phyloP scores from a whole-genome alignment of 2,113 vertebrate species.

The Panthera uncia region DNA sequence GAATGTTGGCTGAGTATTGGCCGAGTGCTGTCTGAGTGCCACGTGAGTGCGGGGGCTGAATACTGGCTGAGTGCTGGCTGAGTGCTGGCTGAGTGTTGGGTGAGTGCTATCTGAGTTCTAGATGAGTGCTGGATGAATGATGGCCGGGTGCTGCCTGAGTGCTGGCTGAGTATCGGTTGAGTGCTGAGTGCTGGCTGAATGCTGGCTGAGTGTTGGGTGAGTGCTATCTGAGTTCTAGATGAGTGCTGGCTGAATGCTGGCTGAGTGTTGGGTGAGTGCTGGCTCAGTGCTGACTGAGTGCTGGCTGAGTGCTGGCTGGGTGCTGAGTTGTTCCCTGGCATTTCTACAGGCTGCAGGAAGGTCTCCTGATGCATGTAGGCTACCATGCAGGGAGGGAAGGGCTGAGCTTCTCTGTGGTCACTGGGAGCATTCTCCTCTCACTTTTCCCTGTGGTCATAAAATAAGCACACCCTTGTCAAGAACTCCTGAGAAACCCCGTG shows the following conservation, averaged over 20 bases:
- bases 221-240: not conserved
- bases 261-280: no score
- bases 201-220: not conserved
- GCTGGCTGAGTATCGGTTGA: fast-evolving
- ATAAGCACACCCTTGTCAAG: not conserved
- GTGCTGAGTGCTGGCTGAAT: not conserved
- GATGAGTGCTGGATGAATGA: not conserved
- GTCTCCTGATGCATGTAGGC: not conserved
- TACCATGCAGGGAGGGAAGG: not conserved
- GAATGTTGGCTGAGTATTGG: not conserved
- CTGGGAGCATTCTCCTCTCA: not conserved
- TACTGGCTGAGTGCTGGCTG: fast-evolving
- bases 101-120: not conserved
- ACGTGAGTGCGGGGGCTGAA: not conserved
- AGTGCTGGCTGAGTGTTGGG: not conserved
- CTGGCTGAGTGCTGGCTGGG: not conserved
- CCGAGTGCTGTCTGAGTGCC: not conserved
- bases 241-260: fast-evolving
- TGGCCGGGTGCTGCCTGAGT: no score
- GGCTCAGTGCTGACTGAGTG: not conserved
- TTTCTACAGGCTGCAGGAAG: not conserved
- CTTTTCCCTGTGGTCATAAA: not conserved
- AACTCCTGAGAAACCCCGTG: not conserved
- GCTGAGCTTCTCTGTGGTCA: not conserved
- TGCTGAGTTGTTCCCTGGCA: not conserved